phyloP scores from a whole-genome alignment of 2,888 invertebrate species.

The Dolichopus griseipennis region DNA sequence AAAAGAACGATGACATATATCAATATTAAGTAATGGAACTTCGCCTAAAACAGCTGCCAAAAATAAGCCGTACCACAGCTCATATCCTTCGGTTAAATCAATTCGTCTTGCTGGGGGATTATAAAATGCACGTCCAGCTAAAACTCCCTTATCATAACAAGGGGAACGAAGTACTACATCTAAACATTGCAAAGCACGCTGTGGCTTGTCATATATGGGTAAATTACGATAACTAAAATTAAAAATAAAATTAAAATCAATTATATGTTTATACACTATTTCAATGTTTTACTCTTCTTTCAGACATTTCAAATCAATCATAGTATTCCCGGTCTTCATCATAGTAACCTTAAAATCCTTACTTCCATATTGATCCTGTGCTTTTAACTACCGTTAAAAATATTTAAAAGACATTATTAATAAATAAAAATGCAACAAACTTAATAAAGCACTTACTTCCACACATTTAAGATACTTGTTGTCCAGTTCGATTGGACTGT shows the following conservation, averaged over 20 bases:
- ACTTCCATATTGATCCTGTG: slow-evolving; percentile 21
- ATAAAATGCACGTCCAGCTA: slow-evolving; percentile 62
- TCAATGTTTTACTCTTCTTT: background rate
- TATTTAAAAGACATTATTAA: background rate
- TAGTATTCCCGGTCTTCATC: slow-evolving; percentile 29
- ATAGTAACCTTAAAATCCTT: slow-evolving; percentile 28
- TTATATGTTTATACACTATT: background rate
- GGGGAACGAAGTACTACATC: slow-evolving; percentile 57
- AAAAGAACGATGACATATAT: slow-evolving; percentile 77
- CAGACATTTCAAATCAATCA: background rate
- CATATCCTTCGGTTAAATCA: slow-evolving; percentile 68
- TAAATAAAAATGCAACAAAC: too few relatives aligned
- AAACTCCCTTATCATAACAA: slow-evolving; percentile 30
- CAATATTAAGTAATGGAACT: slow-evolving; percentile 82
- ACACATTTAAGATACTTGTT: background rate
- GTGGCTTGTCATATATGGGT: slow-evolving; percentile 38
- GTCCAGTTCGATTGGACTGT: slow-evolving; percentile 31
- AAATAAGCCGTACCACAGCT: slow-evolving; percentile 89
- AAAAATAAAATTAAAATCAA: background rate
- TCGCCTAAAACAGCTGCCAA: slow-evolving; percentile 87
- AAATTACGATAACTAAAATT: slow-evolving; percentile 31
- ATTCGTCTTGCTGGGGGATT: slow-evolving; percentile 40
- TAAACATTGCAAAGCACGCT: slow-evolving; percentile 49
- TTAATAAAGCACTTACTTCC: background rate
- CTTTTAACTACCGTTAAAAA: slow-evolving; percentile 15